Evolutionary conservation across 2,888 invertebrate genomes (phyloP).

Genomic region (Toxonevra muliebris): DNA sequence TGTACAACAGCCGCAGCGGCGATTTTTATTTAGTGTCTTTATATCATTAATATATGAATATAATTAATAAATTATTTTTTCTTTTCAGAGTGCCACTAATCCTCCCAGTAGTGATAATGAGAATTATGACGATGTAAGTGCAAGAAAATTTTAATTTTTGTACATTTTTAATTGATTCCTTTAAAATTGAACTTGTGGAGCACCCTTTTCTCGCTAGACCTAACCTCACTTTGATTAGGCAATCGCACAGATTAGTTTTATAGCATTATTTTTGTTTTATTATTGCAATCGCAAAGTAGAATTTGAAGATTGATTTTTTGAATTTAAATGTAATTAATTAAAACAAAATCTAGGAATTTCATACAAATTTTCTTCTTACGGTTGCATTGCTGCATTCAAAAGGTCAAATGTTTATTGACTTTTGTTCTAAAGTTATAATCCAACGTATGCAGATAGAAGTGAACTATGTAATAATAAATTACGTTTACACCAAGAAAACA

Average conservation of each 20-base stretch:
- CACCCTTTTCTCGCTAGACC: slow-evolving; percentile 17
- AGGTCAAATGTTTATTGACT: too few relatives aligned
- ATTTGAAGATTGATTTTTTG: too few relatives aligned
- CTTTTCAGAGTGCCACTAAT: slow-evolving; percentile 46
- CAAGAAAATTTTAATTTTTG: slow-evolving; percentile 3
- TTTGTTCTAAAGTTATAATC: too few relatives aligned
- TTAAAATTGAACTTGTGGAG: background rate
- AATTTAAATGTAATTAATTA: too few relatives aligned
- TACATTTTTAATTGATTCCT: slow-evolving; percentile 24
- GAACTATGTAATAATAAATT: too few relatives aligned
- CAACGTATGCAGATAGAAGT: too few relatives aligned
- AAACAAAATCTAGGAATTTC: too few relatives aligned
- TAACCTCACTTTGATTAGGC: slow-evolving; percentile 52
- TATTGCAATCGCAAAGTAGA: too few relatives aligned
- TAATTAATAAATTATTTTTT: slow-evolving; percentile 11
- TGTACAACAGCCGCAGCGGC: background rate
- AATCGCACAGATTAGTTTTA: slow-evolving; percentile 16
- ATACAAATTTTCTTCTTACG: too few relatives aligned
- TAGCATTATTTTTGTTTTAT: too few relatives aligned
- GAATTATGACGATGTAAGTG: slow-evolving; percentile 72
- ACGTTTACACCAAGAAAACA: too few relatives aligned
- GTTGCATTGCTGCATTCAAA: too few relatives aligned
- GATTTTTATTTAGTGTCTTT: background rate
- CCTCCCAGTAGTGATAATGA: slow-evolving; percentile 58
- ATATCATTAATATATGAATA: background rate